Conservation (phyloP, 2,797 vertebrate species). For the Sebastes aleutianus region DNA sequence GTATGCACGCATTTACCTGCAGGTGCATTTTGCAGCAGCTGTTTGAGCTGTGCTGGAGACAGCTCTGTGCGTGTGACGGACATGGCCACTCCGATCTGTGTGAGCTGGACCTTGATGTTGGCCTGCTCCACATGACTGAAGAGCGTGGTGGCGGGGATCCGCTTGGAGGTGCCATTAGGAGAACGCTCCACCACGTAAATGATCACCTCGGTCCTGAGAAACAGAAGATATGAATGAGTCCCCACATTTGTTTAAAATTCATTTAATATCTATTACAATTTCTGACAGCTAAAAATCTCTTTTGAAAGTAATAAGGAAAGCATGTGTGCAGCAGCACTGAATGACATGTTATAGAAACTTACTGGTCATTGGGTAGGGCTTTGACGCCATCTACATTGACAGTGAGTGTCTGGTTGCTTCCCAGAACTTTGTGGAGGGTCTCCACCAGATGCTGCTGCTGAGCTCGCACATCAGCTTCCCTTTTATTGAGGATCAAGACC, state of each 20-base stretch:
- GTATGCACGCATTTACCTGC: conserved; percentile 81
- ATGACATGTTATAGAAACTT: conserved; percentile 57
- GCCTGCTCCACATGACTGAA: conserved; percentile 89
- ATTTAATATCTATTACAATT: background rate
- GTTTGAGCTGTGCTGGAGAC: conserved; percentile 92
- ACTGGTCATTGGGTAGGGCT: conserved; percentile 94
- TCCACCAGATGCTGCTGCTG: conserved; percentile 97
- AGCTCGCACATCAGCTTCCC: conserved; percentile 90
- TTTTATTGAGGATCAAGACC: conserved; percentile 91
- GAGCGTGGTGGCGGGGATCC: conserved; percentile 89
- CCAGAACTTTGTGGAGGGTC: conserved; percentile 92
- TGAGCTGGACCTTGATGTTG: conserved; percentile 88
- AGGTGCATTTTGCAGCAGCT: conserved; percentile 93
- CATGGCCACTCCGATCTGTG: conserved; percentile 91
- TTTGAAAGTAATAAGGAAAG: background rate
- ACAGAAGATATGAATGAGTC: background rate
- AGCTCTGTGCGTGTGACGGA: conserved; percentile 91
- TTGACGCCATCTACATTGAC: conserved; percentile 96
- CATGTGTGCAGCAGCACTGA: background rate
- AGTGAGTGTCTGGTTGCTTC: conserved; percentile 89
- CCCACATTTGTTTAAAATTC: background rate
- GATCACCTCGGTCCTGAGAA: conserved; percentile 91
- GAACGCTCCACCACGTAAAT: conserved; percentile 95
- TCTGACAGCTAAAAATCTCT: background rate
- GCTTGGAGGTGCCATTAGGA: conserved; percentile 93